A percentile compares a stretch with the other conserved stretches of the same genome.
phyloP scores from a whole-genome alignment of 30 jellyfish, hydroid and myxozoan genomes.

The Rhopilema esculentum region DNA sequence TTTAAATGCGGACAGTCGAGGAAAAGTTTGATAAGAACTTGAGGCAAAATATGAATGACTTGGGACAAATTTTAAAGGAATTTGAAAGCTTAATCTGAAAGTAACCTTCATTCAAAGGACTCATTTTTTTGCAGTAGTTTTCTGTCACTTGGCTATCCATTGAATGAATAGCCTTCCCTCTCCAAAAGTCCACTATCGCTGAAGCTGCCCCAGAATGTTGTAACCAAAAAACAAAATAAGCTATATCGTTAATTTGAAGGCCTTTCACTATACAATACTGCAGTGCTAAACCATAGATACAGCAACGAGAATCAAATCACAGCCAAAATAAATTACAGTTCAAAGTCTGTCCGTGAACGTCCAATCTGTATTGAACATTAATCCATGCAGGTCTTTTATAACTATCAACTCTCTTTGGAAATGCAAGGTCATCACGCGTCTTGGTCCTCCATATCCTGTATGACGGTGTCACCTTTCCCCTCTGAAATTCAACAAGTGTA shows the following conservation, averaged over 20 bases:
- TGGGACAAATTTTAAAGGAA: too few species aligned
- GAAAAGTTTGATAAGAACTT: too few species aligned
- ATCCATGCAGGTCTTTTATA: constrained; percentile 40
- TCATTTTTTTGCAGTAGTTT: too few species aligned
- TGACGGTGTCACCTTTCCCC: constrained; percentile 65
- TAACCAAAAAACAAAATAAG: background rate
- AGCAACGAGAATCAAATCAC: constrained; percentile 71
- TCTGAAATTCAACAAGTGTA: constrained; percentile 20
- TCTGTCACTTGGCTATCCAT: too few species aligned
- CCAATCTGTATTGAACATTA: constrained; percentile 61
- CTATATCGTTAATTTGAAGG: constrained; percentile 5
- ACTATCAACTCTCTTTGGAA: constrained; percentile 39
- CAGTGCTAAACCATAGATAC: constrained; percentile 45
- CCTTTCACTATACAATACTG: constrained; percentile 22
- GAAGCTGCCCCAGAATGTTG: background rate
- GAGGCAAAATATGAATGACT: too few species aligned
- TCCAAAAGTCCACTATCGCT: background rate
- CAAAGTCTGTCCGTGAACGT: constrained; percentile 63
- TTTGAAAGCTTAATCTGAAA: too few species aligned
- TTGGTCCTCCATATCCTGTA: constrained; percentile 91
- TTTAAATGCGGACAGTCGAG: background rate
- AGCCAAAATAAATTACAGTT: constrained; percentile 60
- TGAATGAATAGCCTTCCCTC: too few species aligned
- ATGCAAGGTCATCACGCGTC: constrained; percentile 50
- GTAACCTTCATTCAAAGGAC: too few species aligned